Evolutionary conservation across 2,113 vertebrate genomes (phyloP).

Genomic region (Chauna torquata): DNA sequence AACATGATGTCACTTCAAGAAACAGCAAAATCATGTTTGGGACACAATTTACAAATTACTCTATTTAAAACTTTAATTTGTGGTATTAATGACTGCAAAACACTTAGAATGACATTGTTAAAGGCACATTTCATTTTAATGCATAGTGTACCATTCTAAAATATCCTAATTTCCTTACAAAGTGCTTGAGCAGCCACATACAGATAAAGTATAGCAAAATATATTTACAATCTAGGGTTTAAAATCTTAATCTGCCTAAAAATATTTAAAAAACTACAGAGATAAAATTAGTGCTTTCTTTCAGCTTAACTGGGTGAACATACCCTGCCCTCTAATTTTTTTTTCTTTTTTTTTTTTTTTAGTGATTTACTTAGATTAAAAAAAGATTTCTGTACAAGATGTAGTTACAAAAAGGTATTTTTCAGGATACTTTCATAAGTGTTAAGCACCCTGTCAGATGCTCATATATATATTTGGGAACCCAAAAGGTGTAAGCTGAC

Average conservation of each 20-base stretch:
- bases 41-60: conserved; percentile 78
- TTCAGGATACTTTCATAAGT: conserved; percentile 69
- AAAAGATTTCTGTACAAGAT: conserved; percentile 76
- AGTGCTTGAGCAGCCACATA: conserved; percentile 91
- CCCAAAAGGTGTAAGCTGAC: conserved; percentile 70
- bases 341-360: conserved; percentile 43
- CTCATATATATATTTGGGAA: conserved; percentile 62
- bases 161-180: conserved; percentile 84
- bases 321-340: conserved; percentile 81
- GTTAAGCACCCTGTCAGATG: conserved; percentile 69
- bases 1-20: conserved; percentile 6
- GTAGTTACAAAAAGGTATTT: conserved; percentile 78
- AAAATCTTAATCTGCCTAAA: conserved; percentile 88
- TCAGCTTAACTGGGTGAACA: conserved; percentile 89
- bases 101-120: conserved; percentile 81
- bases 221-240: conserved; percentile 92
- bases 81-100: conserved; percentile 89
- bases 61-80: conserved; percentile 90
- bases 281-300: conserved; percentile 96
- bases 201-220: conserved; percentile 86
- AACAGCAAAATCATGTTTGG: conserved; percentile 68
- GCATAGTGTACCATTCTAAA: conserved; percentile 92
- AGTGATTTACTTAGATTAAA: conserved; percentile 81
- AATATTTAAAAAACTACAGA: conserved; percentile 84
- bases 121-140: conserved; percentile 86